Base-by-base conservation (phyloP, 1,140 invertebrate genomes). In the Piezodorus guildinii region DNA sequence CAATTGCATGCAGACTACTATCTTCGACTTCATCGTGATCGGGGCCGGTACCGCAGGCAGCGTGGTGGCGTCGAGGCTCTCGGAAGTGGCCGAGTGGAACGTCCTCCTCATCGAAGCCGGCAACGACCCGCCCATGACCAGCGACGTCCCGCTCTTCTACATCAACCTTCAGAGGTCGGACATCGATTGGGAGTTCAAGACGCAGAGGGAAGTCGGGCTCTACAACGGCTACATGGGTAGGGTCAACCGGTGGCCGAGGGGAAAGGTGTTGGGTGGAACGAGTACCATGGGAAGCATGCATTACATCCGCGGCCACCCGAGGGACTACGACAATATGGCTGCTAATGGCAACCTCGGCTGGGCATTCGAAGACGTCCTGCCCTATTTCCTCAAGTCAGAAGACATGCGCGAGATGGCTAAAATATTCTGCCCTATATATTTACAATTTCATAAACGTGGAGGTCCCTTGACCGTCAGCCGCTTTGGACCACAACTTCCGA, bases 221-320 rank as follows among this genome's bases (percentile, higher is more conserved):
- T 75, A 2, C 10, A 79, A 78, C 63, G 79, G 80, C 21, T 80
- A 80, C 1, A 81, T 84, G 0, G 89, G 87, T 71, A 84, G 82
- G 65, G 30, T 58, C n/a, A 63, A 63, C 46, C 2, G 62, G 19
- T 79, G 86, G 78, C 83, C 84, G 0, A 76, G 84, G 39, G 87
- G 87, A 0, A 87, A 84, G 76, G 85, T 86, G 34, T 72, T 91
- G 10, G 93, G 92, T 15, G 93, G 93, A 3, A 86, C 83, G 2
- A 90, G 86, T 66, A 82, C 84, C 9, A 74, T 94, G 19, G 94
- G 68, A 14, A 67, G 66, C 68, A 85, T 88, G 83, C 80, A 83
- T 43, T 88, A 87, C 70, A 77, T 83, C 0, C 71, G 85, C 62
- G 85, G 83, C 0, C 81, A 85, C 71, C 75, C 72, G 2, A 70